A percentile compares a stretch with the other conserved stretches of the same genome.
phyloP scores from a whole-genome alignment of 2,797 vertebrate species.

The Sebastes jordani region DNA sequence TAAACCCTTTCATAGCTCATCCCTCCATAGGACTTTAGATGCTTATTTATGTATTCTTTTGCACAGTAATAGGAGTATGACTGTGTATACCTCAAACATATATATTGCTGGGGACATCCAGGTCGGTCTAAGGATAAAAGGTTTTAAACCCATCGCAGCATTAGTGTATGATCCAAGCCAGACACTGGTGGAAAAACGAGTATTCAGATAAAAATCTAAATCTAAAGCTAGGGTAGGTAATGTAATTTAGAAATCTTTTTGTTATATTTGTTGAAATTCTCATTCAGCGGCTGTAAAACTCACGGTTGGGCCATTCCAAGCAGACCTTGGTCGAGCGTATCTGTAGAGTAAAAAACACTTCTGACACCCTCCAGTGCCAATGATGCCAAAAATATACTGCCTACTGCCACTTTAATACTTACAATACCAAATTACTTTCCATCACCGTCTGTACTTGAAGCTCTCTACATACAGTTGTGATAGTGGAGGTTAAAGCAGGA shows the following conservation, averaged over 20 bases:
- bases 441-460: neutral
- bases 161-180: neutral
- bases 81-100: neutral
- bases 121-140: neutral
- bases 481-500: neutral
- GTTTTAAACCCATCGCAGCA: neutral
- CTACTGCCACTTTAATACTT: neutral
- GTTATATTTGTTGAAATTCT: too few species aligned
- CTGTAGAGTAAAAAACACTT: too few species aligned
- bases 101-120: neutral
- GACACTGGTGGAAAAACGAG: neutral
- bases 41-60: neutral
- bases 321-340: too few species aligned
- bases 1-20: neutral
- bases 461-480: neutral
- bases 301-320: too few species aligned
- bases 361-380: too few species aligned
- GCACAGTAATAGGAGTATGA: neutral
- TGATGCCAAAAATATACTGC: too few species aligned
- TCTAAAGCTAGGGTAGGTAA: neutral
- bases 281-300: too few species aligned
- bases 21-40: neutral
- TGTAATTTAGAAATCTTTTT: too few species aligned
- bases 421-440: neutral
- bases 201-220: neutral